A percentile compares a stretch with the other conserved stretches of the same genome.
phyloP scores from a whole-genome alignment of 2,888 invertebrate species.

The Pachydiplax longipennis region DNA sequence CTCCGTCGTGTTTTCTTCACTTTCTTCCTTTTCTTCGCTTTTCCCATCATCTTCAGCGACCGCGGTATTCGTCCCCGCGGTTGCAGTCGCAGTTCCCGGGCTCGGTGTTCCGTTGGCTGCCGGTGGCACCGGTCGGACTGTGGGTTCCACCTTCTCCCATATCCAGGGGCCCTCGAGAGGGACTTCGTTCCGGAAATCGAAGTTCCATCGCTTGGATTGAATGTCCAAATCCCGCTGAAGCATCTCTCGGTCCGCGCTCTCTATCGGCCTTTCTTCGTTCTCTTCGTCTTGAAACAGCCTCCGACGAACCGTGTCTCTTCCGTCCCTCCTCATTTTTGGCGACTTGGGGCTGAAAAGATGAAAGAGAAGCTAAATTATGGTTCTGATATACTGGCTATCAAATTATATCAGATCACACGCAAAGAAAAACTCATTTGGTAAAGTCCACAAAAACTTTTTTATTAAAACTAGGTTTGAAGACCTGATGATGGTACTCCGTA shows the following conservation, averaged over 20 bases:
- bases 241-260: slow-evolving; percentile 54
- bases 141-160: slow-evolving; percentile 59
- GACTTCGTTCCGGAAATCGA: slow-evolving; percentile 65
- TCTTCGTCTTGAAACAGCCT: slow-evolving; percentile 60
- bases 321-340: slow-evolving; percentile 48
- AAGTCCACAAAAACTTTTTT: too few species aligned
- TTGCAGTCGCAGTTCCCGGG: too few species aligned
- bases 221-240: slow-evolving; percentile 52
- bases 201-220: slow-evolving; percentile 64
- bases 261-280: slow-evolving; percentile 49
- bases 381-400: too few species aligned
- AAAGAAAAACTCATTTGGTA: too few species aligned
- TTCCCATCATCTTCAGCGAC: neutral
- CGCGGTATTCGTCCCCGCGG: neutral
- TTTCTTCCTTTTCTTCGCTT: neutral
- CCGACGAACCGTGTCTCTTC: slow-evolving; percentile 59
- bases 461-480: too few species aligned
- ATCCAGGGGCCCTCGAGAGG: slow-evolving; percentile 62
- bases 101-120: neutral
- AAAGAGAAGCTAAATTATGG: neutral
- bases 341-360: neutral
- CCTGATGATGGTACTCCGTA: too few species aligned
- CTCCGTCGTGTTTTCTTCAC: neutral
- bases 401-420: too few species aligned
- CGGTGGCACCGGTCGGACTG: neutral